These are phyloP conservation scores for Gryon sp. DNA, from an alignment of 1,140 invertebrate genomes.

Conservation along the genomic window DNA sequence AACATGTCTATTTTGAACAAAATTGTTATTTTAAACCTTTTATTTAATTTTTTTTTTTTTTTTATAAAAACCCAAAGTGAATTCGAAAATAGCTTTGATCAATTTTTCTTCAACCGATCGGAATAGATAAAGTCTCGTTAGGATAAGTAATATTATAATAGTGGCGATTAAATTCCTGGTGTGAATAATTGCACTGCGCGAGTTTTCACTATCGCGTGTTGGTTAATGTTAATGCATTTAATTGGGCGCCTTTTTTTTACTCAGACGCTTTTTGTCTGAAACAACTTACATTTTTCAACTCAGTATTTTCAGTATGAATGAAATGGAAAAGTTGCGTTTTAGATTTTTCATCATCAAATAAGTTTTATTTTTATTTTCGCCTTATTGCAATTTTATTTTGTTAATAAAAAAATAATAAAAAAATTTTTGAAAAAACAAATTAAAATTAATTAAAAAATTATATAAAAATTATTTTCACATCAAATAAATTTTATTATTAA, in stretches of 20 bases:
- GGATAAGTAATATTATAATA: slow-evolving; percentile 16
- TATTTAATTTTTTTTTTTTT: neutral
- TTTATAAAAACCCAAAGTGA: neutral
- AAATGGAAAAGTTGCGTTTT: too few relatives aligned
- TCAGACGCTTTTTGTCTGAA: too few relatives aligned
- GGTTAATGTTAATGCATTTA: neutral
- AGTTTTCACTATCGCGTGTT: slow-evolving; percentile 4
- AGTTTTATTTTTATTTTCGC: too few relatives aligned
- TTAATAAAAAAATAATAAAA: too few relatives aligned
- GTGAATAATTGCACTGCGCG: neutral
- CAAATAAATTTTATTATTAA: too few relatives aligned
- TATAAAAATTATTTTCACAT: too few relatives aligned
- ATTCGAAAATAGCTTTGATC: neutral
- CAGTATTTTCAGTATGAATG: too few relatives aligned
- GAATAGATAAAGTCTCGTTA: slow-evolving; percentile 6
- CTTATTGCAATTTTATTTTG: too few relatives aligned
- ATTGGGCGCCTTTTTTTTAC: neutral
- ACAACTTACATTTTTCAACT: too few relatives aligned
- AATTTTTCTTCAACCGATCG: slow-evolving; percentile 2
- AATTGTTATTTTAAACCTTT: neutral
- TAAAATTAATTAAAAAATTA: too few relatives aligned
- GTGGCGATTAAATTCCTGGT: slow-evolving; percentile 13
- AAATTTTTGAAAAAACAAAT: too few relatives aligned
- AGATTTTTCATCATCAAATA: too few relatives aligned
- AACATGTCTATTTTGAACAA: neutral